Base-by-base conservation (phyloP, 2,888 invertebrate species). In the Maniola hyperantus region DNA sequence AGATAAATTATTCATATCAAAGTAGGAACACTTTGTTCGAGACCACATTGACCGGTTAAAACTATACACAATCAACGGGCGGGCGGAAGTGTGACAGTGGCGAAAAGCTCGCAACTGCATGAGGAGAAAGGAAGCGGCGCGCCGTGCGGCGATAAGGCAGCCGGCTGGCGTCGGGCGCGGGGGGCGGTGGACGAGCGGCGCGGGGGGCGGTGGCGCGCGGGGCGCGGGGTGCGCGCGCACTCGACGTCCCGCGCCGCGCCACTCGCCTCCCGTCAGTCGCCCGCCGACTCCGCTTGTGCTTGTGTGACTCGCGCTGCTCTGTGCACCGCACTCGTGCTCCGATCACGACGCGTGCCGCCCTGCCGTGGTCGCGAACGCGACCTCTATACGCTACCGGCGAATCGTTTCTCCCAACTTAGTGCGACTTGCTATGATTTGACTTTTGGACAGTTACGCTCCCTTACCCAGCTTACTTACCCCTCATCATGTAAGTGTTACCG, bases 351-450 rank as follows among this genome's bases (percentile, higher is more conserved):
- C 91, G 91, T 85, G 91, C 90, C 90, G 85, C 88, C 88, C 87
- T 84, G 79, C 93, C 89, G 92, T 93, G 93, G 93, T 92, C 93
- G 93, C 93, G 90, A 93, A 93, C 93, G 93, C 93, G 93, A 93
- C 91, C 89, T 93, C 92, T 93, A n/a, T n/a, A 85, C 87, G 89
- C 91, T 93, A 93, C 93, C 92, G 93, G 91, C 93, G 86, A 91
- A 85, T 79, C 87, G 85, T 89, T 89, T 85, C 85, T 86, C 84
- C 84, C 85, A 86, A 89, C 89, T 91, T 90, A 85, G 88, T 90
- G 88, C 87, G 87, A 88, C 86, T 89, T 85, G 84, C 87, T 89
- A 87, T 91, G 88, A 89, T 88, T 86, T 91, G 89, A 89, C 84
- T 90, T 88, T 87, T 80, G 91, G 87, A 91, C 89, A 80, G 84